Base-by-base conservation (phyloP, 2,113 vertebrate genomes). In the Myocastor coypus region DNA sequence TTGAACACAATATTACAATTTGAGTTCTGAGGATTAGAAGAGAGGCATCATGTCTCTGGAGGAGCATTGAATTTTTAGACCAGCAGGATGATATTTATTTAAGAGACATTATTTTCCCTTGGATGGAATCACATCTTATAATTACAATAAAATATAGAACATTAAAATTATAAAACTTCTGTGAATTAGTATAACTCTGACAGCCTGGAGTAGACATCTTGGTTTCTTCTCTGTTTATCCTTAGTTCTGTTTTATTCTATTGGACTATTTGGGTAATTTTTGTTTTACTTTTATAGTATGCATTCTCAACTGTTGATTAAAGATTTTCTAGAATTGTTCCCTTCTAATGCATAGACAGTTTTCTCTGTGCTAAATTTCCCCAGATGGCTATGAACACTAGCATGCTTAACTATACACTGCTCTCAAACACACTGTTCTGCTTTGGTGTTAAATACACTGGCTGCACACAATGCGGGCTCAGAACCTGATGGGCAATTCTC, bases 201-300 rank as follows among this genome's bases (percentile, higher is more conserved):
- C 7, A 34, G 37, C 5, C 28, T 52, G 28, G 3, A 50, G 17
- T 26, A 50, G 52, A 59, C 16, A 16, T 50, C 61, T 81, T 92
- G 63, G n/a, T 34, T 30, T 86, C 32, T 69, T 2, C 46, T 63
- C 55, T 81, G 10, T 64, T 59, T 83, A 34, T 42, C 8, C 24
- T 5, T 94, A 32, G 19, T 32, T 86, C 92, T 83, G 40, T 82
- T 93, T 91, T 30, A 93, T 85, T 77, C 28, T 12, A 93, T 20
- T 81, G 34, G 40, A 30, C 20, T 84, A 55, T 57, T 87, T 73
- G 77, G 64, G 16, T 80, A 59, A 86, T 78, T 94, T 83, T 81
- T 61, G 26, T 30, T 90, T 78, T 78, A 50, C 14, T 83, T 89
- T 86, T 59, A 46, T 1, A 75, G 9, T 12, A 40, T 32, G 57